Base-by-base conservation (phyloP, 2,888 invertebrate species). In the Gerris lacustris region DNA sequence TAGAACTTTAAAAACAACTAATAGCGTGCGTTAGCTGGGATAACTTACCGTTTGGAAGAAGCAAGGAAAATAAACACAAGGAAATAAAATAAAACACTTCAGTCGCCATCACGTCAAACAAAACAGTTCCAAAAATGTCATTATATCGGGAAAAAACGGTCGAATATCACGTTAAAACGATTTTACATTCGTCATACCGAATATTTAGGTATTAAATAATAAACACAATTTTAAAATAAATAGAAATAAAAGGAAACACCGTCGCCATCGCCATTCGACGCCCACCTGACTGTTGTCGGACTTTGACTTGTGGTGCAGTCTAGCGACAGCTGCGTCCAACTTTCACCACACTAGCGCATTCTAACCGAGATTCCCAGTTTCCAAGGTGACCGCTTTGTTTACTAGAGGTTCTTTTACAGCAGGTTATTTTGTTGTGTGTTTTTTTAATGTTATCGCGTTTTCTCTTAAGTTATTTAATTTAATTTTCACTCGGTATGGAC, bases 61-160 rank as follows among this genome's bases (percentile, higher is more conserved):
- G 17, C 17, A 17, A 64, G 9, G 64, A n/a, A 31, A 64, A 31
- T n/a, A 64, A 64, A 64, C 64, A 64, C 17, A 64, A 9, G 31
- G 64, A 18, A n/a, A 31, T 9, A 18, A 64, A 18, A 64, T 18
- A 64, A 64, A 64, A 64, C 64, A 64, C 64, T 64, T 64, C n/a
- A 18, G 64, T 31, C 64, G 64, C 11, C 64, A 64, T 64, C 64
- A 17, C 64, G 64, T 55, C 55, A 55, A 55, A 55, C 55, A 31
- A 31, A 31, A 31, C 31, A 4, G 31, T 55, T 55, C 15, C 9
- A 5, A 15, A 55, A 55, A 55, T 55, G 55, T 55, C 55, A 55
- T 55, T 55, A 55, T 55, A 31, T 31, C 15, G 11, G 5, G 15
- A 2, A 55, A 55, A 55, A 11, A 9, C 55, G 15, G 15, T 11